Conservation (phyloP, 1,140 invertebrate species). For the Drosophila ficusphila region DNA sequence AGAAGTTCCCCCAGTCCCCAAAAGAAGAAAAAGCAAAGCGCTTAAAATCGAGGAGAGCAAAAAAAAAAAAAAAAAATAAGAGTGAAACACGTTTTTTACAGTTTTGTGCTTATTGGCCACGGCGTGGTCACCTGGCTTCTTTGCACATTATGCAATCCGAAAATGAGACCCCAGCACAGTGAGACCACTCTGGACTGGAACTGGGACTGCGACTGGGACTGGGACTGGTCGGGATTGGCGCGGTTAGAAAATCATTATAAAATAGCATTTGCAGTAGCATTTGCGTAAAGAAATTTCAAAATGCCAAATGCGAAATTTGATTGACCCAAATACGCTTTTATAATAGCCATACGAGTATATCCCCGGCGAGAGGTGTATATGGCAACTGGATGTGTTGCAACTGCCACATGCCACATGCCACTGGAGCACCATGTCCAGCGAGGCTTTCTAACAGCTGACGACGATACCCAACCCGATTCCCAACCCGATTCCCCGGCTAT, state of each 20-base stretch:
- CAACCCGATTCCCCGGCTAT: conserved; percentile 23
- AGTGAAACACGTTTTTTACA: conserved; percentile 71
- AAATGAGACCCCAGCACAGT: conserved; percentile 37
- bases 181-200: neutral
- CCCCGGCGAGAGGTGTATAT: conserved; percentile 53
- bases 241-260: conserved; percentile 75
- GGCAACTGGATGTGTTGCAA: conserved; percentile 67
- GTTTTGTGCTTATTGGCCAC: conserved; percentile 71
- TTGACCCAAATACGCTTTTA: conserved; percentile 76
- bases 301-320: conserved; percentile 77
- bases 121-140: conserved; percentile 73
- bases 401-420: conserved; percentile 42
- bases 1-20: conserved; percentile 44
- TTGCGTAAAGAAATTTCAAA: conserved; percentile 74
- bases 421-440: conserved; percentile 35
- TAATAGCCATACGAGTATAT: conserved; percentile 55
- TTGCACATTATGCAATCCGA: conserved; percentile 70
- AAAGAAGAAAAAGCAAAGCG: conserved; percentile 12
- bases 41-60: conserved; percentile 1
- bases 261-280: conserved; percentile 72
- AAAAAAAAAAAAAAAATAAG: conserved; percentile 32
- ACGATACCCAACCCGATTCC: conserved; percentile 52
- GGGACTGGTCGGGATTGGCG: conserved; percentile 32
- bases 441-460: conserved; percentile 76
- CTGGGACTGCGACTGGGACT: no score